These are phyloP conservation scores for Dryocosmus kuriphilus DNA, from an alignment of 2,888 invertebrate species.

Conservation along the genomic window DNA sequence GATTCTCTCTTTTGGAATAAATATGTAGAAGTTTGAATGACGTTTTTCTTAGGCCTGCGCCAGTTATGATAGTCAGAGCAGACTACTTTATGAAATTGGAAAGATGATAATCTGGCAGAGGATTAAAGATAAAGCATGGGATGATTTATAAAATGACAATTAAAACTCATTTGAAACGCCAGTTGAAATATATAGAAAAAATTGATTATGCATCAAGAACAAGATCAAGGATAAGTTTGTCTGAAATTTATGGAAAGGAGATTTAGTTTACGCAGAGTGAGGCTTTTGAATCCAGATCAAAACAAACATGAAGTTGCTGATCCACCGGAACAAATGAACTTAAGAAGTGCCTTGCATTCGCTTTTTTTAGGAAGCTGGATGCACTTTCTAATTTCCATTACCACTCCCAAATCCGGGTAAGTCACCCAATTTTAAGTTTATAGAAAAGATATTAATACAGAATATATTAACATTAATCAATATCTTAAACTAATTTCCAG, in stretches of 20 bases:
- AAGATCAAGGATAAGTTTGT: constrained; percentile 95
- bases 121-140: constrained; percentile 95
- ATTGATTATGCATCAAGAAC: constrained; percentile 92
- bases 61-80: constrained; percentile 95
- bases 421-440: constrained; percentile 41
- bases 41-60: constrained; percentile 89
- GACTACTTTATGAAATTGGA: constrained; percentile 91
- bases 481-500: constrained; percentile 70
- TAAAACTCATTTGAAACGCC: constrained; percentile 90
- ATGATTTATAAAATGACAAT: constrained; percentile 94
- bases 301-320: constrained; percentile 82
- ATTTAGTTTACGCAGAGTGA: constrained; percentile 86
- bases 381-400: constrained; percentile 96
- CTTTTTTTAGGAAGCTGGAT: constrained; percentile 93
- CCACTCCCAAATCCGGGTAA: constrained; percentile 90
- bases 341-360: constrained; percentile 84
- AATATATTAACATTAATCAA: constrained; percentile 9
- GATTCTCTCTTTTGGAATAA: constrained; percentile 96
- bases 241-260: constrained; percentile 96
- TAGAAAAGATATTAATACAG: constrained; percentile 26
- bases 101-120: constrained; percentile 93
- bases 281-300: constrained; percentile 79
- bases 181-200: constrained; percentile 91
- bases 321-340: constrained; percentile 89
- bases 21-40: constrained; percentile 95